phyloP scores from a whole-genome alignment of 2,888 invertebrate genomes.

The Dascillus cervinus region DNA sequence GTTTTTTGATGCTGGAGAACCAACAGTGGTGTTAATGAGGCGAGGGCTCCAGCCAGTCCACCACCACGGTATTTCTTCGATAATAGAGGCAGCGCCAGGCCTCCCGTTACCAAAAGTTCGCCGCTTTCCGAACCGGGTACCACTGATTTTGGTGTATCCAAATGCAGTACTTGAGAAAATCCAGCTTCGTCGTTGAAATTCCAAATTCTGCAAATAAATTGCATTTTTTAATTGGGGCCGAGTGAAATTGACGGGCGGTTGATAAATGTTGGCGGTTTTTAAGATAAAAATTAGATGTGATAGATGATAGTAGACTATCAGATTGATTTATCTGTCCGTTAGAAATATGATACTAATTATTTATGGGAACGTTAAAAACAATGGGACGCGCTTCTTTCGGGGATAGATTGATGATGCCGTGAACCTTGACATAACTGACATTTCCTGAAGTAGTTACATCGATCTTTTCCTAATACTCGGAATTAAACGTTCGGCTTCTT shows the following conservation, averaged over 20 bases:
- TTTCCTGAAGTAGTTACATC: conserved; percentile 3
- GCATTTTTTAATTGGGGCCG: too few species aligned
- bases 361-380: conserved; percentile 5
- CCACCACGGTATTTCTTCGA: conserved; percentile 26
- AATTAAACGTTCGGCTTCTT: too few species aligned
- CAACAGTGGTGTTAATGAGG: conserved; percentile 51
- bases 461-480: conserved; percentile 6
- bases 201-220: conserved; percentile 63
- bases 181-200: conserved; percentile 65
- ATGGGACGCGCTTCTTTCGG: conserved; percentile 1
- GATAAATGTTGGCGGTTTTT: too few species aligned
- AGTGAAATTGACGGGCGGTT: too few species aligned
- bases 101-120: conserved; percentile 53
- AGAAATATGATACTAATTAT: conserved; percentile 17
- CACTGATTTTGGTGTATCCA: conserved; percentile 55
- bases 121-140: conserved; percentile 60
- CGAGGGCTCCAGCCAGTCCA: conserved; percentile 46
- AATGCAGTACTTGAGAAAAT: conserved; percentile 59
- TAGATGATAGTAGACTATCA: conserved; percentile 4
- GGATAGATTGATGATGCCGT: conserved; percentile 7
- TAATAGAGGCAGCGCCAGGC: conserved; percentile 49
- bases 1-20: conserved; percentile 44
- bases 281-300: too few species aligned
- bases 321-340: conserved; percentile 5
- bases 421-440: conserved; percentile 3